Evolutionary conservation across 1,140 invertebrate species (phyloP).

Genomic region (Capitella teleta): DNA sequence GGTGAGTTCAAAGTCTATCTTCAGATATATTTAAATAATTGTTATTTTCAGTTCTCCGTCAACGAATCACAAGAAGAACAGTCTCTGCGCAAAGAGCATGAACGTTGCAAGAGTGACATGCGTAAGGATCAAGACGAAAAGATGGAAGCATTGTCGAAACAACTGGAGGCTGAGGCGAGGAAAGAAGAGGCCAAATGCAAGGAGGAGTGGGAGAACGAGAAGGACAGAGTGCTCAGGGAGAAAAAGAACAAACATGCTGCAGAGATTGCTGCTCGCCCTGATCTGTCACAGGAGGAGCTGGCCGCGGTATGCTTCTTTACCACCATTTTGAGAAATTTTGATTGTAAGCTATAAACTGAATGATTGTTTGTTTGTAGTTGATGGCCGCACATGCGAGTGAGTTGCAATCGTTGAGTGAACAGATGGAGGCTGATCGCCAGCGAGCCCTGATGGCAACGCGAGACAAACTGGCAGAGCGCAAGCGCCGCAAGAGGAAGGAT

Average conservation of each 20-base stretch:
- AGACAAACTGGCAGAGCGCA: conserved; percentile 24
- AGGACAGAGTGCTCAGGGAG: conserved; percentile 26
- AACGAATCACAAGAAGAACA: too few species aligned
- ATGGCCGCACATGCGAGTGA: conserved; percentile 31
- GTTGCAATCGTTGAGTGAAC: conserved; percentile 23
- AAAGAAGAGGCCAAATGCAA: conserved; percentile 19
- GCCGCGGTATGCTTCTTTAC: conserved; percentile 15
- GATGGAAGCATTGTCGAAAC: conserved; percentile 17
- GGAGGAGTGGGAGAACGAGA: conserved; percentile 19
- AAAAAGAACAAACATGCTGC: conserved; percentile 30
- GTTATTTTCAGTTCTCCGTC: background rate
- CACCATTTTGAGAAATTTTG: background rate
- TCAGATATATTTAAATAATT: background rate
- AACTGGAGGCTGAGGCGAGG: conserved; percentile 21
- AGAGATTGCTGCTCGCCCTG: conserved; percentile 25
- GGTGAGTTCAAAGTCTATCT: conserved; percentile 15
- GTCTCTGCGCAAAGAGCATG: conserved; percentile 14
- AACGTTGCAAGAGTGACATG: conserved; percentile 25
- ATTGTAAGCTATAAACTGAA: background rate
- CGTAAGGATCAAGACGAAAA: conserved; percentile 24
- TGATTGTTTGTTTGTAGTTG: conserved; percentile 16
- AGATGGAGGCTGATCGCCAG: conserved; percentile 24
- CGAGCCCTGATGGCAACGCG: conserved; percentile 24
- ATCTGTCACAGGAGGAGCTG: conserved; percentile 28
- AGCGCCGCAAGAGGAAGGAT: conserved; percentile 25